phyloP scores from a whole-genome alignment of 2,797 vertebrate genomes.

The Chanos chanos region DNA sequence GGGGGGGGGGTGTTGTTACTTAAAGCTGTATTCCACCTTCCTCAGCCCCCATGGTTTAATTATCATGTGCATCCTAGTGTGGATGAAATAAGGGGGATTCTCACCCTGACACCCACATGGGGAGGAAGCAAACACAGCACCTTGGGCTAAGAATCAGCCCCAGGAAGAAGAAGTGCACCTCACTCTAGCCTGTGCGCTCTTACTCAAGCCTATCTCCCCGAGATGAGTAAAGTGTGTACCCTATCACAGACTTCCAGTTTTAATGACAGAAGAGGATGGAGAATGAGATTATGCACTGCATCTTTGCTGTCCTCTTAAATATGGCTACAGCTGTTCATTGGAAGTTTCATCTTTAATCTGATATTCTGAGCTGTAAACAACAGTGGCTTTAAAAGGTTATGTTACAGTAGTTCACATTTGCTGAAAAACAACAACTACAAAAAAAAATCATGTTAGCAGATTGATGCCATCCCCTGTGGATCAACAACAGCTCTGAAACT shows the following conservation, averaged over 20 bases:
- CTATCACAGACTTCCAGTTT: too few relatives aligned
- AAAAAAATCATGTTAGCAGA: conserved; percentile 16
- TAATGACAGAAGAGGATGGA: conserved; percentile 41
- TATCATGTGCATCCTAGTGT: conserved; percentile 84
- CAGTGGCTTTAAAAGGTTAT: conserved; percentile 64
- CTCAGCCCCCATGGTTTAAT: conserved; percentile 84
- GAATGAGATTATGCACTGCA: conserved; percentile 56
- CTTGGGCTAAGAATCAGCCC: background rate
- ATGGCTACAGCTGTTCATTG: conserved; percentile 64
- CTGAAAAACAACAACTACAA: too few relatives aligned
- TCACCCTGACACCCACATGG: conserved; percentile 67
- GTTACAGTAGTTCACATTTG: too few relatives aligned
- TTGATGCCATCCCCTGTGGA: too few relatives aligned
- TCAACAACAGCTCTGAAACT: conserved; percentile 33
- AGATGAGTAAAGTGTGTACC: too few relatives aligned
- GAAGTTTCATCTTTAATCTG: conserved; percentile 59
- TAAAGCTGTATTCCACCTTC: conserved; percentile 80
- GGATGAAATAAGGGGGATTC: conserved; percentile 78
- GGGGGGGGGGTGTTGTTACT: conserved; percentile 66
- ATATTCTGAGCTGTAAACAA: conserved; percentile 54
- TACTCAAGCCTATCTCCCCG: too few relatives aligned
- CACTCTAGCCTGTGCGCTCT: too few relatives aligned
- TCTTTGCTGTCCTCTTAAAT: conserved; percentile 67
- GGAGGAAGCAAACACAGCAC: conserved; percentile 32
- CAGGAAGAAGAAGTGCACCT: conserved; percentile 59